phyloP scores from a whole-genome alignment of 2,113 vertebrate species.

The Cheirogaleus medius region DNA sequence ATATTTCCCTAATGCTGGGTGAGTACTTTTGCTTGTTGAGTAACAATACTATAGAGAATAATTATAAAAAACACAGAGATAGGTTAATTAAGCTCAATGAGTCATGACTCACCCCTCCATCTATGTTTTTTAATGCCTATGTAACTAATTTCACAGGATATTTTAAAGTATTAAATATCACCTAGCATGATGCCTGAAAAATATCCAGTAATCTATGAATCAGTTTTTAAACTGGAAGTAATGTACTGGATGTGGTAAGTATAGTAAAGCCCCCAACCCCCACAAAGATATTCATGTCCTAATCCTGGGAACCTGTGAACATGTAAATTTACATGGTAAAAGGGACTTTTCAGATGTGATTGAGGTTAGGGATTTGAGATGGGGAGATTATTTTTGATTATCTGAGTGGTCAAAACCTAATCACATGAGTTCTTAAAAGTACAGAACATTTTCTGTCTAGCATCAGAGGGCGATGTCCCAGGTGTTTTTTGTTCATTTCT shows the following conservation, averaged over 20 bases:
- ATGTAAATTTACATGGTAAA: not conserved
- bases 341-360: not conserved
- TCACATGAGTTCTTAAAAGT: not conserved
- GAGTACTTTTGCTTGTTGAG: not conserved
- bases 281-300: not conserved
- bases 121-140: not conserved
- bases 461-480: not conserved
- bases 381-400: not conserved
- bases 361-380: not conserved
- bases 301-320: not conserved
- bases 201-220: not conserved
- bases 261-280: not conserved
- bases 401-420: not conserved
- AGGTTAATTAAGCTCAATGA: not conserved
- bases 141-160: not conserved
- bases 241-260: not conserved
- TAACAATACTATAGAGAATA: not conserved
- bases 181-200: not conserved
- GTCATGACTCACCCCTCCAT: not conserved
- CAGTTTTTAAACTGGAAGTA: not conserved
- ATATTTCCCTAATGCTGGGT: not conserved
- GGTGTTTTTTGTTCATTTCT: not conserved
- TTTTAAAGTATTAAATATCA: not conserved
- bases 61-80: not conserved
- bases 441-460: not conserved